These are phyloP conservation scores for Pachydiplax longipennis DNA, from an alignment of 2,888 invertebrate genomes.

Conservation along the genomic window DNA sequence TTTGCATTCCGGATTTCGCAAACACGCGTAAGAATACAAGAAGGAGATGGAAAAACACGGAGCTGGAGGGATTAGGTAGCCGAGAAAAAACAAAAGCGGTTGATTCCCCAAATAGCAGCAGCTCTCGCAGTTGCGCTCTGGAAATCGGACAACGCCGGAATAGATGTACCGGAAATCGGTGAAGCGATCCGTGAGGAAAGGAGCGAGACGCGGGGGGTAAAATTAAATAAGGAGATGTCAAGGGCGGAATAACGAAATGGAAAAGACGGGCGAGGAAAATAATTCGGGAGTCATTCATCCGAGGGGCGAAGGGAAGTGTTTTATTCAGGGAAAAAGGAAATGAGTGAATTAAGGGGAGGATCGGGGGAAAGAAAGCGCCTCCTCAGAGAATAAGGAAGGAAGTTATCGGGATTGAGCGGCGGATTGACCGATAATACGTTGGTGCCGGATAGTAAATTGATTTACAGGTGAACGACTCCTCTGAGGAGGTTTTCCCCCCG, in stretches of 20 bases:
- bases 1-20: too few relatives aligned
- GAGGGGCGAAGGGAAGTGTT: neutral
- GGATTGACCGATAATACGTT: conserved; percentile 10
- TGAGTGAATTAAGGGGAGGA: neutral
- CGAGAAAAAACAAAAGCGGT: too few relatives aligned
- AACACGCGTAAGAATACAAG: too few relatives aligned
- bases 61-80: too few relatives aligned
- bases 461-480: conserved; percentile 27
- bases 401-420: neutral
- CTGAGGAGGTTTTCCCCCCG: neutral
- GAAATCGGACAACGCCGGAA: too few relatives aligned
- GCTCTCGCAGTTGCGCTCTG: too few relatives aligned
- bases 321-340: neutral
- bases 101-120: too few relatives aligned
- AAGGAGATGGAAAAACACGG: too few relatives aligned
- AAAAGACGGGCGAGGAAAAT: neutral
- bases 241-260: neutral
- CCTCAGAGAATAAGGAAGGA: neutral
- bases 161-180: too few relatives aligned
- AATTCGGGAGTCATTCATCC: neutral
- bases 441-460: conserved; percentile 7
- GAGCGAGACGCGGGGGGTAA: too few relatives aligned
- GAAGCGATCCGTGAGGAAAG: too few relatives aligned
- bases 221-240: neutral
- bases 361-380: neutral